Conservation (phyloP, 1,140 invertebrate species). For the Halyomorpha halys region DNA sequence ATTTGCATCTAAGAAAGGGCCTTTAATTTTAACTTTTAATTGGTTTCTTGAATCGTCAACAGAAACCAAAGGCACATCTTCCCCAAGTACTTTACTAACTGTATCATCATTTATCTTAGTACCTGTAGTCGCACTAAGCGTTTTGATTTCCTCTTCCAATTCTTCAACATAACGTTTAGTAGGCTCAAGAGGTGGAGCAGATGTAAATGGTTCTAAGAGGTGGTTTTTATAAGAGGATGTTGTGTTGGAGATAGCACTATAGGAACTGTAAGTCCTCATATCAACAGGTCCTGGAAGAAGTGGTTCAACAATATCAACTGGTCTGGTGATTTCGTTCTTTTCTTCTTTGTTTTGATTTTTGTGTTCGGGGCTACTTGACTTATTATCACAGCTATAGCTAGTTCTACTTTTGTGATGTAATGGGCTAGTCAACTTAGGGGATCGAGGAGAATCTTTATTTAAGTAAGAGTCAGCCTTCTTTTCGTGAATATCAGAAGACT, state of each 20-base stretch:
- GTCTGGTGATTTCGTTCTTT: conserved; percentile 29
- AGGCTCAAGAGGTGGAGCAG: conserved; percentile 51
- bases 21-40: conserved; percentile 82
- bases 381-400: conserved; percentile 34
- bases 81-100: conserved; percentile 30
- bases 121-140: conserved; percentile 34
- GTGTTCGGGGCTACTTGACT: conserved; percentile 28
- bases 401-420: conserved; percentile 32
- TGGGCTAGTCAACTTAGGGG: conserved; percentile 44
- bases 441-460: conserved; percentile 44
- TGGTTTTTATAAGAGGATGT: conserved; percentile 49
- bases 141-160: conserved; percentile 52
- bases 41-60: conserved; percentile 61
- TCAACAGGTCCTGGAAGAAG: conserved; percentile 72
- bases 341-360: conserved; percentile 2
- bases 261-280: conserved; percentile 69
- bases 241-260: conserved; percentile 32
- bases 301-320: conserved; percentile 51
- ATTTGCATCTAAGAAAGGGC: conserved; percentile 68
- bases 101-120: conserved; percentile 40
- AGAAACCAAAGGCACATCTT: conserved; percentile 35
- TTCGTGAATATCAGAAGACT: conserved; percentile 61
- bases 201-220: conserved; percentile 50
- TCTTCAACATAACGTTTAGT: conserved; percentile 62
- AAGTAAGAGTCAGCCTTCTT: conserved; percentile 45